Percentiles rank a stretch among this genome's conserved stretches.
phyloP scores from a whole-genome alignment of 2,113 vertebrate genomes.

The Atherinomorus stipes region DNA sequence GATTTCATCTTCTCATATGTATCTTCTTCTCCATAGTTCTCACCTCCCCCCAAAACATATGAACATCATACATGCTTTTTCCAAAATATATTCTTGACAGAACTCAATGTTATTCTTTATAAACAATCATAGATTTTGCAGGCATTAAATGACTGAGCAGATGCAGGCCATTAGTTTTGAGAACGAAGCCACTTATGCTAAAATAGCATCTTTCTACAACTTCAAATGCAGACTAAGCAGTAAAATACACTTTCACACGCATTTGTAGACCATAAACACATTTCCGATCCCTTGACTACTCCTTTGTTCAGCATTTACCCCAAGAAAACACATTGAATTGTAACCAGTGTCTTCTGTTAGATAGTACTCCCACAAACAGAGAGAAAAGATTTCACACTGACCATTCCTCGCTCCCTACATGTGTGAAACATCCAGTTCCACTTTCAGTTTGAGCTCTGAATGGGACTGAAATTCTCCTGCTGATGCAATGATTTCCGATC shows the following conservation, averaged over 20 bases:
- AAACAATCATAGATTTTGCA: too few relatives aligned
- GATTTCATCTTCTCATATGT: not conserved
- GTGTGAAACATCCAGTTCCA: too few relatives aligned
- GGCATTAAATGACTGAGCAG: too few relatives aligned
- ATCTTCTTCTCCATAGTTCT: not conserved
- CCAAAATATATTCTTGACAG: not conserved
- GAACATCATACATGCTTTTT: not conserved
- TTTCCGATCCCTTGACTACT: conserved; percentile 38
- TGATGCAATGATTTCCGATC: too few relatives aligned
- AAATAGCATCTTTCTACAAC: conserved; percentile 19
- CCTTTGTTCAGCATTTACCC: conserved; percentile 57
- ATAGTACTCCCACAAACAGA: too few relatives aligned
- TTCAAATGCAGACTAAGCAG: not conserved
- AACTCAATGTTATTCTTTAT: not conserved
- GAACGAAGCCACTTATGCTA: not conserved
- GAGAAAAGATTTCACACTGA: too few relatives aligned
- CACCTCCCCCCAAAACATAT: not conserved
- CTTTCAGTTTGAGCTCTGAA: too few relatives aligned
- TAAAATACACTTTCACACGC: not conserved
- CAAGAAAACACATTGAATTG: conserved; percentile 45
- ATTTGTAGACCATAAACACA: conserved; percentile 11
- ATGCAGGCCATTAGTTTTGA: too few relatives aligned
- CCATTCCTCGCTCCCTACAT: too few relatives aligned
- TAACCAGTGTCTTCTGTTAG: not conserved
- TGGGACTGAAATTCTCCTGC: too few relatives aligned